Conservation (phyloP, 2,113 vertebrate species). For the Aspidoscelis tigris region DNA sequence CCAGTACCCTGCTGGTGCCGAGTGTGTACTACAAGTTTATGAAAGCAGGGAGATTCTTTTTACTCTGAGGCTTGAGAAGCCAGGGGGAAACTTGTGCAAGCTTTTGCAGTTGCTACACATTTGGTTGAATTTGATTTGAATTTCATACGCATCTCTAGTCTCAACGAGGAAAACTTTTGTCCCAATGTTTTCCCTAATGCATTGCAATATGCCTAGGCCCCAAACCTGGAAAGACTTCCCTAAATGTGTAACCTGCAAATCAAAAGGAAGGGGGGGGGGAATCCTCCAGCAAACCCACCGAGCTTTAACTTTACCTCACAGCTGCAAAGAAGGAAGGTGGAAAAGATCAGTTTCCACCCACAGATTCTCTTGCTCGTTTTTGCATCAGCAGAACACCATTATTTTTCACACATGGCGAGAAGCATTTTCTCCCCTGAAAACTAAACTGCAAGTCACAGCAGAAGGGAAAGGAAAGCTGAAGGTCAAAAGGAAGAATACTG, state of each 20-base stretch:
- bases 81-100: too few species aligned
- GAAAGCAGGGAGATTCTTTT: too few species aligned
- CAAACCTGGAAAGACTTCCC: too few species aligned
- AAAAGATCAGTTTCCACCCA: constrained; percentile 33
- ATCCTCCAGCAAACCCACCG: not conserved
- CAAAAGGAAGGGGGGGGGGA: not conserved
- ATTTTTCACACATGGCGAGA: constrained; percentile 46
- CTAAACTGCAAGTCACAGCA: not conserved
- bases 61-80: too few species aligned
- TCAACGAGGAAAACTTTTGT: too few species aligned
- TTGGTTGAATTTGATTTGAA: too few species aligned
- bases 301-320: not conserved
- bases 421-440: constrained; percentile 48
- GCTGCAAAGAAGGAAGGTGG: constrained; percentile 8
- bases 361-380: constrained; percentile 33
- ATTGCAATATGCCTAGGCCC: too few species aligned
- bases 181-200: too few species aligned
- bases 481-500: constrained; percentile 30
- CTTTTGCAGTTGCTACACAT: too few species aligned
- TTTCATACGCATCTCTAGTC: too few species aligned
- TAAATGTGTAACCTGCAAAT: not conserved
- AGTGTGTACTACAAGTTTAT: too few species aligned
- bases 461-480: constrained; percentile 41
- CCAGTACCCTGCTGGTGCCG: too few species aligned
- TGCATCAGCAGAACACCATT: constrained; percentile 38